These are phyloP conservation scores for Patiria pectinifera DNA, from an alignment of 53 echinoderm and acorn worm genomes.

Conservation along the genomic window DNA sequence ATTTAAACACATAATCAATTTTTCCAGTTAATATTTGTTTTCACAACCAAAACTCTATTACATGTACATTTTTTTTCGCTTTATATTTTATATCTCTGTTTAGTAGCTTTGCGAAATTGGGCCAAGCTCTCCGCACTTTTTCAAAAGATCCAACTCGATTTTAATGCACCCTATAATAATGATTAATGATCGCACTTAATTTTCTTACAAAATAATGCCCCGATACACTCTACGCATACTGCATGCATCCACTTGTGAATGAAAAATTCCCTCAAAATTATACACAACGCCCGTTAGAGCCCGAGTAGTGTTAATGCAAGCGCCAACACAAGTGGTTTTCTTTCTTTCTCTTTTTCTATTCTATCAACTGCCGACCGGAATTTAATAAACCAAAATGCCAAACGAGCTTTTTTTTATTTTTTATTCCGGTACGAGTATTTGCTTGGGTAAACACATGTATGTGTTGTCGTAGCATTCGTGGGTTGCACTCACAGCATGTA, in stretches of 20 bases:
- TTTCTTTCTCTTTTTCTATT: neutral
- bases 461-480: neutral
- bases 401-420: neutral
- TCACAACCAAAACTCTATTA: too few species aligned
- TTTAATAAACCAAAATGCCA: constrained; percentile 21
- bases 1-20: too few species aligned
- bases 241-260: neutral
- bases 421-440: neutral
- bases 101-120: neutral
- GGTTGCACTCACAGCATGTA: neutral
- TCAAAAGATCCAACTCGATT: neutral
- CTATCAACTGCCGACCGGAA: neutral
- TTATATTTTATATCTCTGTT: neutral
- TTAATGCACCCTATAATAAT: neutral
- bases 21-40: too few species aligned
- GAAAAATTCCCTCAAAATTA: neutral
- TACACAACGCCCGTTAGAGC: neutral
- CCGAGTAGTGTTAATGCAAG: neutral
- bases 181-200: neutral
- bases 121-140: neutral
- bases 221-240: neutral
- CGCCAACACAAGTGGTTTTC: neutral
- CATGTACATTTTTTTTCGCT: too few species aligned
- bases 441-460: neutral
- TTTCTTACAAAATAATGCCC: neutral